phyloP scores from a whole-genome alignment of 2,797 vertebrate species.

The Enteromius trimaculatus region DNA sequence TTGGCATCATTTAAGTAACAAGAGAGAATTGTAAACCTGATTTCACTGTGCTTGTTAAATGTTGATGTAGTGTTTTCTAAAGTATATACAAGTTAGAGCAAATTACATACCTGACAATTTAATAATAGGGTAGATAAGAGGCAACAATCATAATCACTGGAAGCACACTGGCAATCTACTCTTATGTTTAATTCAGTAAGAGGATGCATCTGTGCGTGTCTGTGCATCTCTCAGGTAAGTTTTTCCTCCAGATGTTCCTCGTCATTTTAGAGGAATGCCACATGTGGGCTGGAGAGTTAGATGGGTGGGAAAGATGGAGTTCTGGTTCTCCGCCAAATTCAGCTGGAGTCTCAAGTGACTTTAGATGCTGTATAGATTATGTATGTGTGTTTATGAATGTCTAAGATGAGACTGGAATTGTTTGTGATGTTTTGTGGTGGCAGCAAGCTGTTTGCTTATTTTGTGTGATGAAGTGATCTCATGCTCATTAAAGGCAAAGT shows the following conservation, averaged over 20 bases:
- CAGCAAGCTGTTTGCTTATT: constrained; percentile 69
- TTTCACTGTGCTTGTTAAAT: constrained; percentile 36
- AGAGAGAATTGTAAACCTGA: neutral
- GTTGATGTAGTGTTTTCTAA: constrained; percentile 16
- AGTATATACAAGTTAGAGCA: constrained; percentile 14
- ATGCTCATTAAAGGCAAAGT: constrained; percentile 74
- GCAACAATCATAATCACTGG: constrained; percentile 14
- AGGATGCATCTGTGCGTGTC: constrained; percentile 26
- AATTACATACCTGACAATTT: constrained; percentile 27
- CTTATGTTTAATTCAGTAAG: constrained; percentile 37
- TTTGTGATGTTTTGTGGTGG: constrained; percentile 36
- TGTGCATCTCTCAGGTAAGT: constrained; percentile 56
- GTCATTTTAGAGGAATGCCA: constrained; percentile 49
- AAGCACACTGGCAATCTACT: constrained; percentile 26
- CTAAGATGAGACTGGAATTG: constrained; percentile 33
- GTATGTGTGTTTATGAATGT: constrained; percentile 53
- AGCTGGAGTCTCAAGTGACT: constrained; percentile 57
- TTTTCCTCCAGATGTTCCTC: constrained; percentile 53
- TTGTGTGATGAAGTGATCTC: constrained; percentile 69
- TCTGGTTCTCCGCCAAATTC: constrained; percentile 68
- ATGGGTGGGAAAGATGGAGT: constrained; percentile 65
- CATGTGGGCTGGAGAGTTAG: constrained; percentile 51
- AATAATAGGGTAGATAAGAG: constrained; percentile 29
- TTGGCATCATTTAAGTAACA: neutral
- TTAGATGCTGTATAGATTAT: constrained; percentile 42